A percentile compares a stretch with the other conserved stretches of the same genome.
Conservation (phyloP, 2,113 vertebrate genomes). For the Pyrgilauda ruficollis region DNA sequence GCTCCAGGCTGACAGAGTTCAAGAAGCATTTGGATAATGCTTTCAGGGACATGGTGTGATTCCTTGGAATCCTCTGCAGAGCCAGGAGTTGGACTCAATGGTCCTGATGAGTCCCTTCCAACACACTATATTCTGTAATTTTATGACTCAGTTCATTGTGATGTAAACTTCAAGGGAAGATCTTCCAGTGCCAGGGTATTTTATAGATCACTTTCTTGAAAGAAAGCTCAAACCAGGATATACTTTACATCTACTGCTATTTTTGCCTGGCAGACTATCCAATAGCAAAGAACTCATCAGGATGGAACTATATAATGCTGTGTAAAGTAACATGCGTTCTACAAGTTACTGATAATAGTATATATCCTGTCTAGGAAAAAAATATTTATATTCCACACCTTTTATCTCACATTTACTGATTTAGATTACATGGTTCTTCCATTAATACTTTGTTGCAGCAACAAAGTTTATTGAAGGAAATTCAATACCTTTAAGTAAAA, state of each 20-base stretch:
- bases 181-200: not conserved
- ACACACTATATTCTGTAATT: not conserved
- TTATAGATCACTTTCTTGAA: not conserved
- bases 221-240: not conserved
- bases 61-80: not conserved
- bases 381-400: not conserved
- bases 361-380: not conserved
- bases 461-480: not conserved
- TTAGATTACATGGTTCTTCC: not conserved
- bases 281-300: not conserved
- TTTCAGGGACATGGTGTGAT: not conserved
- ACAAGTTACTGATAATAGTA: not conserved
- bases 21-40: not conserved
- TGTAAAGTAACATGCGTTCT: not conserved
- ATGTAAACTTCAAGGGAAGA: not conserved
- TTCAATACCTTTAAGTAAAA: not conserved
- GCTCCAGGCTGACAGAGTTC: not conserved
- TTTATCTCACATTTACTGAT: not conserved
- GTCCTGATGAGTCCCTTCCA: not conserved
- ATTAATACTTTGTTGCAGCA: not conserved
- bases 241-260: not conserved
- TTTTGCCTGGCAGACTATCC: not conserved
- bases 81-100: no score
- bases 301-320: no score
- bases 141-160: not conserved